phyloP scores from a whole-genome alignment of 2,113 vertebrate genomes.

The Butorides virescens region DNA sequence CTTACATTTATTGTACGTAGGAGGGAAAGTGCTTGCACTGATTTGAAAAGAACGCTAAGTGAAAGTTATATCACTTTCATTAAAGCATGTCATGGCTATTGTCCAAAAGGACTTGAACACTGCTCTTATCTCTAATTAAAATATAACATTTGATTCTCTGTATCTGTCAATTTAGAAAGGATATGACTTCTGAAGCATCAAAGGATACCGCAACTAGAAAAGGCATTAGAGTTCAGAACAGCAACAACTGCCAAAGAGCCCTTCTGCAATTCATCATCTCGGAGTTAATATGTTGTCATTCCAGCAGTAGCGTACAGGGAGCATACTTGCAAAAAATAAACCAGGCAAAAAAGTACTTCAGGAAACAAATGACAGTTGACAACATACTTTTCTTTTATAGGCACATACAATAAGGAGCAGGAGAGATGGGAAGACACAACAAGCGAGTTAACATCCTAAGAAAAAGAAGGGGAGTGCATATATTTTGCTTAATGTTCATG shows the following conservation, averaged over 20 bases:
- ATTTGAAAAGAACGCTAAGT: not conserved
- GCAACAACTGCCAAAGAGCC: not conserved
- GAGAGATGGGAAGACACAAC: not conserved
- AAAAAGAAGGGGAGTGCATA: not conserved
- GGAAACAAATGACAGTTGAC: not conserved
- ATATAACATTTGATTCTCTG: not conserved
- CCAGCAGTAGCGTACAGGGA: not conserved
- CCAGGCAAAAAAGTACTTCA: not conserved
- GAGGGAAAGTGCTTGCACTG: not conserved
- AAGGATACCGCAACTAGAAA: not conserved
- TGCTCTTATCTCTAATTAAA: conserved; percentile 42
- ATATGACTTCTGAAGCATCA: not conserved
- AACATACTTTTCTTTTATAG: not conserved
- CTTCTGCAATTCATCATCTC: not conserved
- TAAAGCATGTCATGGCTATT: not conserved
- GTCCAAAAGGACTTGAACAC: not conserved
- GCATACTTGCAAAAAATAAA: not conserved
- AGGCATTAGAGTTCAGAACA: not conserved
- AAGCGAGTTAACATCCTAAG: not conserved
- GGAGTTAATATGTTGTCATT: not conserved
- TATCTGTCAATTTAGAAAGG: not conserved
- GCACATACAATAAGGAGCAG: not conserved
- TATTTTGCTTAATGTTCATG: not conserved
- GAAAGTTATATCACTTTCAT: not conserved
- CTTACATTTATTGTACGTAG: not conserved